Conservation (phyloP, 1,140 invertebrate species). For the Aphelinus certus region DNA sequence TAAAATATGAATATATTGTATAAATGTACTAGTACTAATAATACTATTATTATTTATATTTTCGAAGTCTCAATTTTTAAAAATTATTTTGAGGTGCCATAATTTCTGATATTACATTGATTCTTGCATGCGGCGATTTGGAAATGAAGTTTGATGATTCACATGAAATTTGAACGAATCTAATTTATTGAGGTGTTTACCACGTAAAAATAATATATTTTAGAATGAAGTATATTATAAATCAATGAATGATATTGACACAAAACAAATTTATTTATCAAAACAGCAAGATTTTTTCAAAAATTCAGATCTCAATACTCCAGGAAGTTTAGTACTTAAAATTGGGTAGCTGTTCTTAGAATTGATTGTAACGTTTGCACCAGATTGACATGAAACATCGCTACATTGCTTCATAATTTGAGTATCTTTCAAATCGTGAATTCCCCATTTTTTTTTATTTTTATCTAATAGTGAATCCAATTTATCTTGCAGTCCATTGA, state of each 20-base stretch:
- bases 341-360: background rate
- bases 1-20: no score
- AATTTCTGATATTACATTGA: constrained; percentile 27
- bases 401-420: background rate
- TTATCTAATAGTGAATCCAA: background rate
- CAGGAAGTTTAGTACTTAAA: background rate
- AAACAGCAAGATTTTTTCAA: constrained; percentile 30
- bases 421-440: background rate
- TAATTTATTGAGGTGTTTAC: no score
- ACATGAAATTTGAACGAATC: no score
- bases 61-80: constrained; percentile 8
- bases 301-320: constrained; percentile 30
- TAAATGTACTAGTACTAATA: no score
- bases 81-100: constrained; percentile 26
- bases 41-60: no score
- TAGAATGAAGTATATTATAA: background rate
- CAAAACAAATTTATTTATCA: constrained; percentile 16
- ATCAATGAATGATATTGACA: constrained; percentile 1
- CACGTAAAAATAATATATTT: background rate
- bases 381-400: background rate
- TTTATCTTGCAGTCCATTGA: background rate
- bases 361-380: background rate
- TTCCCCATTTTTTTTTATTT: background rate
- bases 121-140: background rate
- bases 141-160: no score